Evolutionary conservation across 30 jellyfish, hydroid and myxozoan genomes (phyloP).

Genomic region (Hydra vulgaris): DNA sequence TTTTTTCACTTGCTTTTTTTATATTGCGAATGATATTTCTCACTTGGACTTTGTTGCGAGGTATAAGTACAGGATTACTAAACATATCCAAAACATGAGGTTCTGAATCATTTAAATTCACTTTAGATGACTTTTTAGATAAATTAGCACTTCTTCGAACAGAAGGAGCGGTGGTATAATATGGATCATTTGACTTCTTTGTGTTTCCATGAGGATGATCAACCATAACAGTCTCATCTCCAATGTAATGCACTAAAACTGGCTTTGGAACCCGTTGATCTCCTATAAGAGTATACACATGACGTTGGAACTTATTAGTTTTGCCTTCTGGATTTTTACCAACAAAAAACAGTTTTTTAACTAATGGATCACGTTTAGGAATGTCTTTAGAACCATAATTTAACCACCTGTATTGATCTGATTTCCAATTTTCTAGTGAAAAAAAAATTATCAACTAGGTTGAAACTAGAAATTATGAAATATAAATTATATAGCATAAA

Average conservation of each 20-base stretch:
- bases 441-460: not conserved
- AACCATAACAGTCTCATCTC: slow-evolving; percentile 62
- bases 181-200: slow-evolving; percentile 49
- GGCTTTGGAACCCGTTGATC: slow-evolving; percentile 85
- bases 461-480: not conserved
- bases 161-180: slow-evolving; percentile 79
- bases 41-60: slow-evolving; percentile 76
- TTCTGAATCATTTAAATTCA: slow-evolving; percentile 7
- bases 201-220: slow-evolving; percentile 93
- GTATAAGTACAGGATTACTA: slow-evolving; percentile 62
- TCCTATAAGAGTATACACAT: slow-evolving; percentile 71
- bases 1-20: slow-evolving; percentile 23
- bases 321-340: slow-evolving; percentile 83
- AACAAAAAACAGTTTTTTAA: slow-evolving; percentile 58
- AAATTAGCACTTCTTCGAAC: slow-evolving; percentile 60
- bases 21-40: slow-evolving; percentile 65
- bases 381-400: slow-evolving; percentile 88
- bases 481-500: too few relatives aligned
- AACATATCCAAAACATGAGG: slow-evolving; percentile 7
- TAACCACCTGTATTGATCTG: slow-evolving; percentile 87
- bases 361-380: slow-evolving; percentile 85
- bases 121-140: slow-evolving; percentile 32
- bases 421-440: slow-evolving; percentile 69
- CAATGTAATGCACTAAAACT: slow-evolving; percentile 71
- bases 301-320: slow-evolving; percentile 80